Conservation (phyloP, 2,113 vertebrate species). For the Plestiodon gilberti region DNA sequence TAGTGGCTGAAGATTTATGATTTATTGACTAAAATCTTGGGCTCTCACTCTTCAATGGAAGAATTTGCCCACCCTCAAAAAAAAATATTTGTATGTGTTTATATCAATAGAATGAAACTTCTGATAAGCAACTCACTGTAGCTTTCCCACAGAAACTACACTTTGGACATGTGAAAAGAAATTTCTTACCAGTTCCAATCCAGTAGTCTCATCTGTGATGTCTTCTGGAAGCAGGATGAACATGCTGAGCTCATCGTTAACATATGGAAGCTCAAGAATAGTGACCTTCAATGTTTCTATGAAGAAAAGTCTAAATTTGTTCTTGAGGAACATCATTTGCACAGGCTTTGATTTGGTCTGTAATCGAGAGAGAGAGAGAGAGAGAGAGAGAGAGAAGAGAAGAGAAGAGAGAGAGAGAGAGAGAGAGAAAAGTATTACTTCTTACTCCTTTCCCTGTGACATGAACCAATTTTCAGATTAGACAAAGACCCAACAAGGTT, state of each 20-base stretch:
- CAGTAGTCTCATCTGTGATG: slow-evolving; percentile 71
- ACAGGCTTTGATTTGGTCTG: slow-evolving; percentile 80
- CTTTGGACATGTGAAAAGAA: background rate
- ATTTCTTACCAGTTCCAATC: slow-evolving; percentile 82
- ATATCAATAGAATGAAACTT: background rate
- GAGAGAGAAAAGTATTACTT: background rate
- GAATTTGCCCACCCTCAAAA: background rate
- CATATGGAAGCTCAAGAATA: slow-evolving; percentile 84
- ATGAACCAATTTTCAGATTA: background rate
- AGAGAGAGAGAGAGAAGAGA: too few species aligned
- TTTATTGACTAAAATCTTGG: too few species aligned
- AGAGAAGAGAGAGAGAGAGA: too few species aligned
- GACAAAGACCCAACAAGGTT: background rate
- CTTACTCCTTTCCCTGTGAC: slow-evolving; percentile 8
- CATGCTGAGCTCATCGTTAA: slow-evolving; percentile 84
- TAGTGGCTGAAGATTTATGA: too few species aligned
- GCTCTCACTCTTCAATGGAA: too few species aligned
- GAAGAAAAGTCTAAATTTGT: slow-evolving; percentile 63
- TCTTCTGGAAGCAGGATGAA: slow-evolving; percentile 81
- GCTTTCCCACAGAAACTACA: background rate
- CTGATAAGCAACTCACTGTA: background rate
- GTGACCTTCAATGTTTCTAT: slow-evolving; percentile 69
- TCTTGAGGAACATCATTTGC: slow-evolving; percentile 83
- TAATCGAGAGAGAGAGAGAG: background rate
- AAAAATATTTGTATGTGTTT: background rate